phyloP scores from a whole-genome alignment of 2,888 invertebrate genomes.

The Ethmia dodecea region DNA sequence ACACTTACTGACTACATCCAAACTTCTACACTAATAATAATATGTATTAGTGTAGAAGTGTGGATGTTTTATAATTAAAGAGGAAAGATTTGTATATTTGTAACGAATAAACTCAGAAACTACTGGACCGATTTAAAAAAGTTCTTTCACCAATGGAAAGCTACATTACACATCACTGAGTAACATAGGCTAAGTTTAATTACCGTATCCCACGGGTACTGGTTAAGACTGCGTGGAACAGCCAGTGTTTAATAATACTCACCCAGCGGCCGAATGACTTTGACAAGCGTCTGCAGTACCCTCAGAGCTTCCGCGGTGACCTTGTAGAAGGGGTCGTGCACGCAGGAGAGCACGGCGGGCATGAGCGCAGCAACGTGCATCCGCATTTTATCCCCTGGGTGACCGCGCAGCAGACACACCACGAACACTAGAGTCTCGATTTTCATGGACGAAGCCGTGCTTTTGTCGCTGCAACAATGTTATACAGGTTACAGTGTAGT shows the following conservation, averaged over 20 bases:
- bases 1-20: no score
- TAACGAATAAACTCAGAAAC: no score
- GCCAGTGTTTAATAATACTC: slow-evolving; percentile 21
- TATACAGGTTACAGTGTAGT: no score
- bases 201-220: no score
- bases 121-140: no score
- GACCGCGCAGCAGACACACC: slow-evolving; percentile 88
- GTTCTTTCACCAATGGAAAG: no score
- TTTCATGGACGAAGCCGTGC: slow-evolving; percentile 97
- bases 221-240: not conserved
- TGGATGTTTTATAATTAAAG: no score
- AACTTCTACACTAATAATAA: no score
- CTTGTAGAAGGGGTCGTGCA: slow-evolving; percentile 98
- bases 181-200: no score
- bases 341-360: slow-evolving; percentile 91
- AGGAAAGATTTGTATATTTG: no score
- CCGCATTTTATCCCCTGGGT: slow-evolving; percentile 87
- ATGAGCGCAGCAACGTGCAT: slow-evolving; percentile 87
- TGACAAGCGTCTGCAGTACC: slow-evolving; percentile 95
- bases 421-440: slow-evolving; percentile 97
- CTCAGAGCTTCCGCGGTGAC: slow-evolving; percentile 97
- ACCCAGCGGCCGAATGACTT: slow-evolving; percentile 93
- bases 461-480: slow-evolving; percentile 82
- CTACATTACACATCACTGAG: no score
- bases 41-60: no score